phyloP scores from a whole-genome alignment of 1,140 invertebrate genomes.

The Propsilocerus akamusi region DNA sequence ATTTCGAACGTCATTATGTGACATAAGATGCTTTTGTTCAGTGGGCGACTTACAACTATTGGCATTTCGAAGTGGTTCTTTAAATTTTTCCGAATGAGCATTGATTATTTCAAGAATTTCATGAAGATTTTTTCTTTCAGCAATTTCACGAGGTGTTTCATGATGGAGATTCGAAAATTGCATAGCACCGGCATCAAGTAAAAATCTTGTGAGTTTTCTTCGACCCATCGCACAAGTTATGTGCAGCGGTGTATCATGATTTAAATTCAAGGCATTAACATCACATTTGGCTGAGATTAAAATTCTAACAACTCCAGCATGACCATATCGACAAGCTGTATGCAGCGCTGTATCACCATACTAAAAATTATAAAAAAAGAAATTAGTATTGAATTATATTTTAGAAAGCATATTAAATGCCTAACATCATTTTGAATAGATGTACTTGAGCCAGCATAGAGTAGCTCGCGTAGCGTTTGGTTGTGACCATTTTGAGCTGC shows the following conservation, averaged over 20 bases:
- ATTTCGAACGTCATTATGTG: slow-evolving; percentile 14
- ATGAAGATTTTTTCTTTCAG: slow-evolving; percentile 60
- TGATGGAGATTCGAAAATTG: slow-evolving; percentile 73
- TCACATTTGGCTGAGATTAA: slow-evolving; percentile 75
- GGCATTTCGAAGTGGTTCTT: slow-evolving; percentile 17
- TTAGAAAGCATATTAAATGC: slow-evolving; percentile 10
- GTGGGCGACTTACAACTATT: slow-evolving; percentile 24
- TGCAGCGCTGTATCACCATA: slow-evolving; percentile 93
- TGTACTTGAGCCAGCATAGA: slow-evolving; percentile 70
- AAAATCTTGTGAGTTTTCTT: slow-evolving; percentile 75
- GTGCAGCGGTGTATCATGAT: slow-evolving; percentile 86
- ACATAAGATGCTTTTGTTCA: slow-evolving; percentile 23
- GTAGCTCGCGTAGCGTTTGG: slow-evolving; percentile 74
- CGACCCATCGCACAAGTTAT: slow-evolving; percentile 86
- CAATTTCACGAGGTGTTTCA: slow-evolving; percentile 81
- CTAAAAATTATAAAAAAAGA: slow-evolving; percentile 30
- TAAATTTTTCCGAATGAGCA: slow-evolving; percentile 28
- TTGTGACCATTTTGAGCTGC: slow-evolving; percentile 94
- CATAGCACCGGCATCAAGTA: slow-evolving; percentile 69
- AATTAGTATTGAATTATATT: slow-evolving; percentile 6
- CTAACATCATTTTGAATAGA: slow-evolving; percentile 82
- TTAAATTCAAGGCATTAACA: slow-evolving; percentile 85
- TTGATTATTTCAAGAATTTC: slow-evolving; percentile 66
- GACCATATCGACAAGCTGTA: slow-evolving; percentile 84
- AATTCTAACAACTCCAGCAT: slow-evolving; percentile 88